Conservation (phyloP, 2,797 vertebrate species). For the Gallinago stenura region DNA sequence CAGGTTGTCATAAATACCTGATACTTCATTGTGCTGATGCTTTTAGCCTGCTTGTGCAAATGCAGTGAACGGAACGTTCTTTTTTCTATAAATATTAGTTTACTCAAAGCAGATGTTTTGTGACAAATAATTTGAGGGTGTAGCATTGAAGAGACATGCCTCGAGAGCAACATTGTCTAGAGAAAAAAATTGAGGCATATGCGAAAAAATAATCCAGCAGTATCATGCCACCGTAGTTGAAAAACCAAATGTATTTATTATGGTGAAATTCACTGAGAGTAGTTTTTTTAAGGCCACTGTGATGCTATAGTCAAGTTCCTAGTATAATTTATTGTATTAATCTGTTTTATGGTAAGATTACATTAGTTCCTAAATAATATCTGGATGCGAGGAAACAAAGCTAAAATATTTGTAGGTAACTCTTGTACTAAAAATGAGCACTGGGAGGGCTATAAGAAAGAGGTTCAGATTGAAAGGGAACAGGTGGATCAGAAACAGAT, state of each 20-base stretch:
- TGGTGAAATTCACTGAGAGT: neutral
- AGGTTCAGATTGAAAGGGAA: neutral
- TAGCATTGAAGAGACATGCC: neutral
- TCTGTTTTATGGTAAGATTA: conserved; percentile 39
- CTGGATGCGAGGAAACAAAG: conserved; percentile 39
- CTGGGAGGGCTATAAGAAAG: neutral
- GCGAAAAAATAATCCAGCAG: neutral
- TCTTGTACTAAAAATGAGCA: neutral
- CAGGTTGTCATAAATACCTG: neutral
- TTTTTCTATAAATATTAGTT: neutral
- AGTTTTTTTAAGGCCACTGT: neutral
- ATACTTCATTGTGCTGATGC: neutral
- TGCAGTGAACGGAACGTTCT: neutral
- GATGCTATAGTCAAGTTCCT: neutral
- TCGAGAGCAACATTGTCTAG: neutral
- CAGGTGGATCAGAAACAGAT: neutral
- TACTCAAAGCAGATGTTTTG: conserved; percentile 50
- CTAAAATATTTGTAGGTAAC: conserved; percentile 33
- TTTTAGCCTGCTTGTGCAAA: neutral
- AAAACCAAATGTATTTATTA: neutral
- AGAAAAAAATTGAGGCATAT: neutral
- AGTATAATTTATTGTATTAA: neutral
- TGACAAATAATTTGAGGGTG: conserved; percentile 12
- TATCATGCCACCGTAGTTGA: neutral
- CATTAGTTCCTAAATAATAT: conserved; percentile 34